Evolutionary conservation across 1,140 invertebrate genomes (phyloP), one percentile per base, ranked within the genome.

Genomic region (Cyphomyrmex costatus): DNA sequence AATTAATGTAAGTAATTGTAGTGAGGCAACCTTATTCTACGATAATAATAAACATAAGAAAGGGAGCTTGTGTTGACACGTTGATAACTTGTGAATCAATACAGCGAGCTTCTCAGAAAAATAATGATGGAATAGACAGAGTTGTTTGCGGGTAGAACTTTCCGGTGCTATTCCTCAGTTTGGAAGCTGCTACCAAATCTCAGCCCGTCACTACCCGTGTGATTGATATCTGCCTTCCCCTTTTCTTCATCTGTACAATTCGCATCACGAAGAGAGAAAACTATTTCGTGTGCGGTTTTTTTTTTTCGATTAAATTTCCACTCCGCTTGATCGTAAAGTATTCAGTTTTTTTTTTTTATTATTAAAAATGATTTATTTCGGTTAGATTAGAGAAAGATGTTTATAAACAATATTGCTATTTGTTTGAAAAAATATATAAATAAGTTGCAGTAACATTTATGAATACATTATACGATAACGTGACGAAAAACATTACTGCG

Each of bases 121-220:
- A 92, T 92, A 92, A 93, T 92, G 92, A 92, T 90, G 82, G 89
- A 92, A 92, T 86, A 85, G 88, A 84, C 86, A 83, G 86, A 90
- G 91, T 89, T 92, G 88, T 91, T 88, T 88, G 91, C 86, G 83
- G 84, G 77, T 77, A 85, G 83, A 82, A 85, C 82, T 88, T 88
- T 74, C 74, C 65, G 68, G 33, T 70, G 85, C 84, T 87, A 80
- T 83, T 88, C 77, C 76, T 86, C 73, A 83, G 76, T 85, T 88
- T 83, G 89, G 78, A 90, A 92, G 87, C 90, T 87, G 90, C 92
- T 91, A 92, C 90, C 91, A 91, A 93, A 93, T 93, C 90, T 93
- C 91, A 79, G 89, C 83, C 90, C 92, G 92, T 93, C 93, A 89
- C 88, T 91, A 85, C 85, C 27, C 86, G 73, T 30, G 91, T 93